phyloP scores from a whole-genome alignment of 2,113 vertebrate species.

The Rhinolophus sinicus region DNA sequence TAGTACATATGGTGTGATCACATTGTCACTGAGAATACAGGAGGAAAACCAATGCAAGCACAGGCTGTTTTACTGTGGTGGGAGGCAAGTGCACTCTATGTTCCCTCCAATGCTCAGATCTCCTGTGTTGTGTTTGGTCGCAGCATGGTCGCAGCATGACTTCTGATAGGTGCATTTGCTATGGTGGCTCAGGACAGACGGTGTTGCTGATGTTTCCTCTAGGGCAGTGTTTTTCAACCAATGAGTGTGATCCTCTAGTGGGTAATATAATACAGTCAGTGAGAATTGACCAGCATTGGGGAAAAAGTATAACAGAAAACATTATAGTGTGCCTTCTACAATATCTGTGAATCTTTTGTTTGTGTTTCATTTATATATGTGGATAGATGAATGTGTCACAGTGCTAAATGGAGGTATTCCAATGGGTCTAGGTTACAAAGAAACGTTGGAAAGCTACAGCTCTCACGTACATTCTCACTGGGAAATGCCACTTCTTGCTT shows the following conservation, averaged over 20 bases:
- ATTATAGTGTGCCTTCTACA: neutral
- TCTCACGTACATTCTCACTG: neutral
- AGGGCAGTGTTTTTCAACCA: neutral
- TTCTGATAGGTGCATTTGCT: neutral
- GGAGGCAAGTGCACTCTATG: neutral
- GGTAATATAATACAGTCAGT: neutral
- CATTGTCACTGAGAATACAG: neutral
- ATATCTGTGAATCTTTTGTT: neutral
- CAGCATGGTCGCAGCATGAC: neutral
- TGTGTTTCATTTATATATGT: neutral
- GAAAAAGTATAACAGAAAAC: neutral
- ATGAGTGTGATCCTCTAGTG: neutral
- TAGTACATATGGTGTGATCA: neutral
- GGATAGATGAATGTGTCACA: neutral
- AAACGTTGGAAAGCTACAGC: neutral
- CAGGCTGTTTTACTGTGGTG: neutral
- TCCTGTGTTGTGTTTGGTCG: neutral
- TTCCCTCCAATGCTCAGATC: neutral
- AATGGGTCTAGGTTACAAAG: neutral
- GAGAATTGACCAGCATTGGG: neutral
- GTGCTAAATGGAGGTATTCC: neutral
- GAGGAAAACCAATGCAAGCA: neutral
- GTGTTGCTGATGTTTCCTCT: neutral
- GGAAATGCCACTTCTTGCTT: neutral
- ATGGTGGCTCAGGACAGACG: neutral